Base-by-base conservation (phyloP, 2,113 vertebrate genomes). In the Phylloscopus whistleri region DNA sequence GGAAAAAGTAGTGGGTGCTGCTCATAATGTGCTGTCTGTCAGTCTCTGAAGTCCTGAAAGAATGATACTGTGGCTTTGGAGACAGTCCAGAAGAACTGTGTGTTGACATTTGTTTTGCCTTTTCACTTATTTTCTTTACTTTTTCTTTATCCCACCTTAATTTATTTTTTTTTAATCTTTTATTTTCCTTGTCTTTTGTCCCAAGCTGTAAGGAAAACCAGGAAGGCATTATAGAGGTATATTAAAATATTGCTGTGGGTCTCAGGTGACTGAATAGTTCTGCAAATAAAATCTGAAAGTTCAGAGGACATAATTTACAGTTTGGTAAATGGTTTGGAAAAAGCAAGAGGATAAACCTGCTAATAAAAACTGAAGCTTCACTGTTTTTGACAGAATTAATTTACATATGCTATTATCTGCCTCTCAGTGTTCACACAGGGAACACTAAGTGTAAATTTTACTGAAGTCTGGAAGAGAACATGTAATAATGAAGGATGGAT, bases 351-450 rank as follows among this genome's bases (percentile, higher is more conserved):
- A 80, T 89, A 70, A 86, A 92, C 44, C 58, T 30, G 7, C 39
- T 92, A 63, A 83, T 79, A 86, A 93, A 87, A 80, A 91, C 70
- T 10, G 19, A 74, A 74, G 33, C 69, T 84, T 81, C 9, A 16
- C 23, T 86, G 33, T 79, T 91, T 90, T 70, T 74, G 72, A 74
- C 83, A 81, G 80, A 93, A 89, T 43, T 84, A 90, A 67, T 86
- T 90, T 90, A 67, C 48, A 27, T 90, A 28, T 10, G 28, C 27
- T 55, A 9, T 89, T 89, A 58, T 37, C 16, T 83, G 39, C 30
- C 48, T 73, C 55, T 77, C 39, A 19, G 10, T 73, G 52, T 74
- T 70, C 22, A 48, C 21, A 37, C 0, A 46, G 30, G 58, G n/a
- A 76, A 14, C 33, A 20, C 11, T 80, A 68, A 85, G 49, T 51